Base-by-base conservation (phyloP, 1,140 invertebrate genomes). In the Trichogramma pretiosum region DNA sequence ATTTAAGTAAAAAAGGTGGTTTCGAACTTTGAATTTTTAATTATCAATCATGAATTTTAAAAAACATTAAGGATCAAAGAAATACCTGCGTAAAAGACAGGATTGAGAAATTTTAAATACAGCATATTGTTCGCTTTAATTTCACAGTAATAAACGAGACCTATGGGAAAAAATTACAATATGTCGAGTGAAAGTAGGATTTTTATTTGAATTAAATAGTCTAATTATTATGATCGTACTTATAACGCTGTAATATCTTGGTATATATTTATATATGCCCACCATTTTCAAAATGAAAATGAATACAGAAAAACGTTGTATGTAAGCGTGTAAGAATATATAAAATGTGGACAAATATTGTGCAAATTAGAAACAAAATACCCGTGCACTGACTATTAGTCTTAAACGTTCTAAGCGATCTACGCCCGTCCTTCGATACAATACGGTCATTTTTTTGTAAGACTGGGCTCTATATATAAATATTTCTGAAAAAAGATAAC, bases 391-490 rank as follows among this genome's bases (percentile, higher is more conserved):
- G 55, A 67, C 65, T 63, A 61, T 66, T 68, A 68, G 60, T 67
- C 60, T 60, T 62, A 61, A 65, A 62, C 55, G 51, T 56, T 60
- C 63, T 59, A 56, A 63, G 58, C 61, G 63, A 67, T 65, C 58
- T 60, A 64, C 63, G 65, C 67, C 67, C 68, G 65, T 70, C 67
- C 67, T 61, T 60, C 66, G 56, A 57, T 65, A 64, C 61, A 60
- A 68, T 67, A 62, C 66, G 65, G 63, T 69, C 61, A 70, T 60
- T 68, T 67, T 66, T 64, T 72, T 72, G 69, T 72, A 72, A 72
- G 68, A 72, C 69, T 72, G 69, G 69, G 69, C 69, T 64, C 59
- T 67, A 72, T 69, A 70, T 68, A 72, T 69, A 72, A 70, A 71
- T 67, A 67, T 61, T 70, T 65, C 59, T 69, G n/a, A 60, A 69